Evolutionary conservation across 2,113 vertebrate species (phyloP).

Genomic region (Chaetodon trifascialis): DNA sequence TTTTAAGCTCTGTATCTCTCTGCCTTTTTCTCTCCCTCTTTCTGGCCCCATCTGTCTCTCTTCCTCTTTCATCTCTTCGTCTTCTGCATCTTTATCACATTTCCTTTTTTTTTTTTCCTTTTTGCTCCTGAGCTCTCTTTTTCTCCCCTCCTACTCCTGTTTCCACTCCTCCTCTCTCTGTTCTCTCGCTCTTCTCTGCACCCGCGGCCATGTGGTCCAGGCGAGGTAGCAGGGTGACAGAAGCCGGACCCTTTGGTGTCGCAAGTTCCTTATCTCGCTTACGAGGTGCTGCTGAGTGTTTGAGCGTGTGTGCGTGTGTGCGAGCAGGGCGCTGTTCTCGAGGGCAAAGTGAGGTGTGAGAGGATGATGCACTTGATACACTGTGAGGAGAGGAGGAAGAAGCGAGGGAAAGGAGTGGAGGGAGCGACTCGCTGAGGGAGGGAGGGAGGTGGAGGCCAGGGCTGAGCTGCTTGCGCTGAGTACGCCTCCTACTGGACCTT

Average conservation of each 20-base stretch:
- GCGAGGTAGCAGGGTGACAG: conserved; percentile 80
- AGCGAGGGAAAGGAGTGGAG: conserved; percentile 65
- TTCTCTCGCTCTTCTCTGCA: conserved; percentile 67
- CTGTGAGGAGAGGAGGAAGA: conserved; percentile 79
- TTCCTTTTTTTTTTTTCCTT: conserved; percentile 12
- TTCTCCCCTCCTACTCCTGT: conserved; percentile 73
- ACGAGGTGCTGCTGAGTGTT: conserved; percentile 62
- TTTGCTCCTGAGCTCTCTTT: conserved; percentile 57
- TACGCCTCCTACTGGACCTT: conserved; percentile 78
- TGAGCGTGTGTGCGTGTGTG: conserved; percentile 54
- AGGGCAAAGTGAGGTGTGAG: conserved; percentile 82
- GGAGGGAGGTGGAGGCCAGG: conserved; percentile 52
- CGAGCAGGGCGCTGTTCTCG: conserved; percentile 73
- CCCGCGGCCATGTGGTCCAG: conserved; percentile 76
- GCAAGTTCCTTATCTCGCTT: conserved; percentile 79
- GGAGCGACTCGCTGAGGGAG: conserved; percentile 58
- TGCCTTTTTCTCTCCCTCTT: conserved; percentile 65
- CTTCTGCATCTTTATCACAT: conserved; percentile 70
- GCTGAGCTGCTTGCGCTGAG: conserved; percentile 62
- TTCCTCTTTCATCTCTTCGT: conserved; percentile 65
- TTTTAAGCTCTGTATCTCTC: conserved; percentile 55
- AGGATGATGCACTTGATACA: conserved; percentile 85
- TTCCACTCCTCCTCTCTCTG: conserved; percentile 64
- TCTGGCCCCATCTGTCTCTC: conserved; percentile 78
- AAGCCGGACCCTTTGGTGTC: conserved; percentile 80